A percentile compares a stretch with the other conserved stretches of the same genome.
phyloP scores from a whole-genome alignment of 2,113 vertebrate species.

The Dicerorhinus sumatrensis region DNA sequence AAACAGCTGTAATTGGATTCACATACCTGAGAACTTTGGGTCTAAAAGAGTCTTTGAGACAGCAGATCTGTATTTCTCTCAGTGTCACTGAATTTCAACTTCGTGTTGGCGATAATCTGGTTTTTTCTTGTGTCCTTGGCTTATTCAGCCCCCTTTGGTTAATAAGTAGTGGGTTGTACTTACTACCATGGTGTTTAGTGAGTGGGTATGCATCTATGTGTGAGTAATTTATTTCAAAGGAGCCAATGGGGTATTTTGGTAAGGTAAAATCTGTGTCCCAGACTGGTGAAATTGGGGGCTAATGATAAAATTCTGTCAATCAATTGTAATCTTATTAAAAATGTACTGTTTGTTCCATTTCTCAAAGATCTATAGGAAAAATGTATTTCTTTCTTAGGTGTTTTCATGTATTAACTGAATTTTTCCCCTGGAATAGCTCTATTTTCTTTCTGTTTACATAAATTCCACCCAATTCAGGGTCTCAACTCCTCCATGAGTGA shows the following conservation, averaged over 20 bases:
- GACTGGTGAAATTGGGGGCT: not conserved
- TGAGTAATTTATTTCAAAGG: not conserved
- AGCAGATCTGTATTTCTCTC: not conserved
- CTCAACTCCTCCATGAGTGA: not conserved
- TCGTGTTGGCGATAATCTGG: not conserved
- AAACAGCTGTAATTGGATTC: not conserved
- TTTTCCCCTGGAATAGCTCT: too few relatives aligned
- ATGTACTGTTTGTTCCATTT: not conserved
- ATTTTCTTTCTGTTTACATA: too few relatives aligned
- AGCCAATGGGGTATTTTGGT: not conserved
- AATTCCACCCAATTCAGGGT: not conserved
- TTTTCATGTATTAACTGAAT: not conserved
- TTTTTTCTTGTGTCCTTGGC: not conserved
- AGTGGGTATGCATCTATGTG: rapidly evolving
- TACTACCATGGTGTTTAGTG: too few relatives aligned
- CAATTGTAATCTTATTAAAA: not conserved
- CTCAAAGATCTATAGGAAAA: not conserved
- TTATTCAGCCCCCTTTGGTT: too few relatives aligned
- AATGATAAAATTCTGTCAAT: too few relatives aligned
- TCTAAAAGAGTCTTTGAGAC: too few relatives aligned
- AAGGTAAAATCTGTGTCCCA: not conserved
- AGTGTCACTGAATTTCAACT: rapidly evolving
- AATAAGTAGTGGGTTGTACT: too few relatives aligned
- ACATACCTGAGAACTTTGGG: not conserved
- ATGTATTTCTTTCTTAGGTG: not conserved